phyloP scores from a whole-genome alignment of 1,140 invertebrate species.

The Drosophila kanapiae region DNA sequence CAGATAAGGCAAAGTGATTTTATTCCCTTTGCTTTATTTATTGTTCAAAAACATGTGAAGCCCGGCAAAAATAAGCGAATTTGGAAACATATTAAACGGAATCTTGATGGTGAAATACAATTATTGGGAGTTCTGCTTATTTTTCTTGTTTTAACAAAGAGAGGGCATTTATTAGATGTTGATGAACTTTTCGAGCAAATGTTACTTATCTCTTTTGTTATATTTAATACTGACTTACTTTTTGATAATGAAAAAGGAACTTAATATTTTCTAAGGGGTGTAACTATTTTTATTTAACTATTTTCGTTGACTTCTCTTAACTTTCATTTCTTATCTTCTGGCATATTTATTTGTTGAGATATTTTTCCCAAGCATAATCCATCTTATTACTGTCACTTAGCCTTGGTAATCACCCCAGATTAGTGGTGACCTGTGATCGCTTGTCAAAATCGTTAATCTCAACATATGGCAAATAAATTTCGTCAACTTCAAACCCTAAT shows the following conservation, averaged over 20 bases:
- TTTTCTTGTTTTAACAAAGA: conserved; percentile 5
- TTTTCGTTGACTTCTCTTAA: not conserved
- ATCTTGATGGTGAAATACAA: conserved; percentile 13
- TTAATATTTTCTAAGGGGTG: no score
- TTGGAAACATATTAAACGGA: not conserved
- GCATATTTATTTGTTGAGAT: not conserved
- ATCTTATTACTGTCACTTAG: not conserved
- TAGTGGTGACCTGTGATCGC: conserved; percentile 18
- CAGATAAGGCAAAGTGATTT: conserved; percentile 28
- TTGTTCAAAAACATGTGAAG: not conserved
- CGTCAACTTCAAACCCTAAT: conserved; percentile 22
- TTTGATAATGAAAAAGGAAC: no score
- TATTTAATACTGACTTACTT: not conserved
- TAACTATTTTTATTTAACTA: not conserved
- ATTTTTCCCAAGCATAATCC: not conserved
- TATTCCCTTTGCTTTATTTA: conserved; percentile 16
- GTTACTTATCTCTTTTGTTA: no score
- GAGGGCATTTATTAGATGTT: not conserved
- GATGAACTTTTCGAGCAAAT: not conserved
- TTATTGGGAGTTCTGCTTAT: not conserved
- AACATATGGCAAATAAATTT: conserved; percentile 13
- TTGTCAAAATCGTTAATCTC: not conserved
- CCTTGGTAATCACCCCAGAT: not conserved
- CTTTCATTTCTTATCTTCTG: not conserved
- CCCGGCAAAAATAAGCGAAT: not conserved